A percentile compares a stretch with the other conserved stretches of the same genome.
phyloP scores from a whole-genome alignment of 2,797 vertebrate species.

The Poecilia wingei region DNA sequence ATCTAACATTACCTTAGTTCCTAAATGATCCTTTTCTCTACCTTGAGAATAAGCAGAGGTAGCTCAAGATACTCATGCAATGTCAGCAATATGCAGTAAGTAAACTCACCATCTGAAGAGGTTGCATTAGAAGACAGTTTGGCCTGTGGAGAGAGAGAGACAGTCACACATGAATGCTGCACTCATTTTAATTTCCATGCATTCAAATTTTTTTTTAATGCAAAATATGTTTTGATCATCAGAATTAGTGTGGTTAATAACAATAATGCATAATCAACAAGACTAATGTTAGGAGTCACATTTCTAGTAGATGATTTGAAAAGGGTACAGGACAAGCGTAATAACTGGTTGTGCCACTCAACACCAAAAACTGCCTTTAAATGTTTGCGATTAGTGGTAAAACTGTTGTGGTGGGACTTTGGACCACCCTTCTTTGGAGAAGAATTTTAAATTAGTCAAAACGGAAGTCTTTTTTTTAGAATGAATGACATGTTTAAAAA shows the following conservation, averaged over 20 bases:
- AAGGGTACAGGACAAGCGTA: neutral
- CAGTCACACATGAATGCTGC: neutral
- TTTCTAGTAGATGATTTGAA: neutral
- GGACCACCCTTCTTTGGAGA: neutral
- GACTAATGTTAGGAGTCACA: neutral
- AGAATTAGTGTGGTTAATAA: neutral
- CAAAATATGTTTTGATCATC: neutral
- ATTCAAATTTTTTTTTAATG: neutral
- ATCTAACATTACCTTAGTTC: neutral
- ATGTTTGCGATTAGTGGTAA: neutral
- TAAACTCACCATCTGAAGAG: conserved; percentile 69
- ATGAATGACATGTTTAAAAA: neutral
- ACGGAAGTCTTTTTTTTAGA: neutral
- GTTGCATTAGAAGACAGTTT: conserved; percentile 51
- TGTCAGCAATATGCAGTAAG: too few relatives aligned
- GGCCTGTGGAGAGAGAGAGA: conserved; percentile 64
- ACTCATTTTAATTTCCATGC: neutral
- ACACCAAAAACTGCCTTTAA: neutral
- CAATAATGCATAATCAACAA: neutral
- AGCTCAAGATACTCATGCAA: neutral
- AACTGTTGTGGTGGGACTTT: neutral
- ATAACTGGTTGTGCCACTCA: neutral
- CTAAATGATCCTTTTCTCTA: neutral
- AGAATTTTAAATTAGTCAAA: neutral
- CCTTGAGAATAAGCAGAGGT: neutral